These are phyloP conservation scores for Lepus europaeus DNA, from an alignment of 2,113 vertebrate genomes.

Conservation along the genomic window DNA sequence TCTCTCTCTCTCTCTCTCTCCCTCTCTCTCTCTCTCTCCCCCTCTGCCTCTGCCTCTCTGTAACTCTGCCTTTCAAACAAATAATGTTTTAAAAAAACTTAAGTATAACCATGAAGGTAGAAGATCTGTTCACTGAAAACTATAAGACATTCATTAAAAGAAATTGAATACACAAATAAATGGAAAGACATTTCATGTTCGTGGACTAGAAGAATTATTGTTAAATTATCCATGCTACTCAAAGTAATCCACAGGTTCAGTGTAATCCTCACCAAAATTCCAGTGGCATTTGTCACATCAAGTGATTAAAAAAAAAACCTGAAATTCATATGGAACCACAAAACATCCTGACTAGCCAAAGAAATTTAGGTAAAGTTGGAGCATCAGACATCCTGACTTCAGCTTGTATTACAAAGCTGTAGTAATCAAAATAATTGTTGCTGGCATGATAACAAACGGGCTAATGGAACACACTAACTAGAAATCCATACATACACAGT, in stretches of 20 bases:
- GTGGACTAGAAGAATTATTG: neutral
- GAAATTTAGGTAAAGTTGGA: neutral
- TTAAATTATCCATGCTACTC: neutral
- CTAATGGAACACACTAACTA: neutral
- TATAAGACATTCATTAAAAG: neutral
- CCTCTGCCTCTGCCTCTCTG: no score
- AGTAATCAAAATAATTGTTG: neutral
- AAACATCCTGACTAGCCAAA: neutral
- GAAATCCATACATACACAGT: neutral
- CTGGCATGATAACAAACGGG: neutral
- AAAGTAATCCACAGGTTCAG: neutral
- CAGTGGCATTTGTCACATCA: neutral
- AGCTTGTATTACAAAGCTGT: neutral
- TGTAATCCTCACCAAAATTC: neutral
- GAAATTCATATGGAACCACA: neutral
- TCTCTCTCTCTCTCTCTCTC: no score
- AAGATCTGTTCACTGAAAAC: neutral
- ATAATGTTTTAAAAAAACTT: neutral
- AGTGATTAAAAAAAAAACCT: neutral
- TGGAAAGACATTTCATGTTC: neutral
- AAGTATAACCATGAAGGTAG: neutral
- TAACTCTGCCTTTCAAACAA: no score
- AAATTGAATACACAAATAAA: neutral
- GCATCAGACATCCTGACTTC: neutral
- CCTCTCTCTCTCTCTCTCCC: no score